phyloP scores from a whole-genome alignment of 2,888 invertebrate species.

The Slavum lentiscoides region DNA sequence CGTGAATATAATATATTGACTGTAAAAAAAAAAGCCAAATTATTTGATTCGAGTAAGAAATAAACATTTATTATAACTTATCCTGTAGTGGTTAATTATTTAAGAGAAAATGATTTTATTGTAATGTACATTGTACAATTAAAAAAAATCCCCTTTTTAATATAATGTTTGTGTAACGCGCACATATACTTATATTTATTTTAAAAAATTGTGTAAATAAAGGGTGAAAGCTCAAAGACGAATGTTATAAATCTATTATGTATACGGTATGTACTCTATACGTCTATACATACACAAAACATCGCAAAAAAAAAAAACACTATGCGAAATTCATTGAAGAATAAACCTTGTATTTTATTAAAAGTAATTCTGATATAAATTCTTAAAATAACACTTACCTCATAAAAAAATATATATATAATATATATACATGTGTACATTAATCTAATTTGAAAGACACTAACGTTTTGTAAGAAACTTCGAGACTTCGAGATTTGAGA shows the following conservation, averaged over 20 bases:
- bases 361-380: background rate
- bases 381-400: conserved; percentile 11
- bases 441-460: conserved; percentile 12
- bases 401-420: conserved; percentile 5
- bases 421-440: background rate
- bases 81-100: background rate
- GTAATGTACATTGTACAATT: background rate
- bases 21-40: background rate
- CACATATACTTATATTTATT: conserved; percentile 9
- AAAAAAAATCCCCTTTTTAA: conserved; percentile 15
- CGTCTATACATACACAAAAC: background rate
- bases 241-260: conserved; percentile 21
- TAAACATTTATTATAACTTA: conserved; percentile 4
- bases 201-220: conserved; percentile 30
- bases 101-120: conserved; percentile 17
- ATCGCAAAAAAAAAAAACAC: conserved; percentile 27
- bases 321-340: conserved; percentile 14
- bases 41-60: conserved; percentile 1
- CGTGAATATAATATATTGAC: no score
- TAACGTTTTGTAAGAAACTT: background rate
- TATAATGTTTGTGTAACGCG: background rate
- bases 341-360: conserved; percentile 34
- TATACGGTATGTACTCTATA: no score
- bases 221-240: conserved; percentile 20
- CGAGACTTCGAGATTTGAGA: no score